Evolutionary conservation across 1,140 invertebrate genomes (phyloP).

Genomic region (Sycophila sp.): DNA sequence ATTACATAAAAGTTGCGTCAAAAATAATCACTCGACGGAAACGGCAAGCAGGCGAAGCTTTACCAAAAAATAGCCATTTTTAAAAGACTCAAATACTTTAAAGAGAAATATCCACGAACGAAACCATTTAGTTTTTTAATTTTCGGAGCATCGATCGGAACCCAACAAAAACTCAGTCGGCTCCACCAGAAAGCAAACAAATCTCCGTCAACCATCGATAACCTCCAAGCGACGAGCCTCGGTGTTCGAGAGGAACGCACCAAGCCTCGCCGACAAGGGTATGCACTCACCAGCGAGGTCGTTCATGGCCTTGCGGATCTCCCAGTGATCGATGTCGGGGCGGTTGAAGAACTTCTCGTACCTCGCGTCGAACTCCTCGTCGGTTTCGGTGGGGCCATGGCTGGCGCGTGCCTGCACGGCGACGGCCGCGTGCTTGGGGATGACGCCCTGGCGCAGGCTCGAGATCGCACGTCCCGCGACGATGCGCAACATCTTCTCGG

Average conservation of each 20-base stretch:
- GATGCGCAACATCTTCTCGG: constrained; percentile 63
- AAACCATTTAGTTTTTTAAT: no score
- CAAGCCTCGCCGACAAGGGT: no score
- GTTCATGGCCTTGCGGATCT: constrained; percentile 89
- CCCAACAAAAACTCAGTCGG: no score
- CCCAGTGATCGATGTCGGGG: constrained; percentile 95
- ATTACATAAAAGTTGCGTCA: constrained; percentile 20
- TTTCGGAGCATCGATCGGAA: no score
- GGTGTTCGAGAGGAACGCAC: no score
- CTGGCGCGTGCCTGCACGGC: constrained; percentile 50
- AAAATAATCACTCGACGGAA: background rate
- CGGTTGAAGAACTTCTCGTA: constrained; percentile 90
- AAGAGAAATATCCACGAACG: no score
- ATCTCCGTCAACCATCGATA: no score
- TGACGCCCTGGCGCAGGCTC: constrained; percentile 53
- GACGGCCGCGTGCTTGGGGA: constrained; percentile 38
- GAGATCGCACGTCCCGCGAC: constrained; percentile 59
- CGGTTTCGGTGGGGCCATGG: constrained; percentile 64
- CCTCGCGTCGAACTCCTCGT: constrained; percentile 79
- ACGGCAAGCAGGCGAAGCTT: no score
- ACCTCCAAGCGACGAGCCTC: no score
- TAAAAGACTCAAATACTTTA: no score
- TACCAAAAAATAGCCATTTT: no score
- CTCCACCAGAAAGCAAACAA: no score
- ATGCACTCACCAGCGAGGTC: constrained; percentile 68